Base-by-base conservation (phyloP, 2,888 invertebrate genomes). In the Micoletzkya japonica region DNA sequence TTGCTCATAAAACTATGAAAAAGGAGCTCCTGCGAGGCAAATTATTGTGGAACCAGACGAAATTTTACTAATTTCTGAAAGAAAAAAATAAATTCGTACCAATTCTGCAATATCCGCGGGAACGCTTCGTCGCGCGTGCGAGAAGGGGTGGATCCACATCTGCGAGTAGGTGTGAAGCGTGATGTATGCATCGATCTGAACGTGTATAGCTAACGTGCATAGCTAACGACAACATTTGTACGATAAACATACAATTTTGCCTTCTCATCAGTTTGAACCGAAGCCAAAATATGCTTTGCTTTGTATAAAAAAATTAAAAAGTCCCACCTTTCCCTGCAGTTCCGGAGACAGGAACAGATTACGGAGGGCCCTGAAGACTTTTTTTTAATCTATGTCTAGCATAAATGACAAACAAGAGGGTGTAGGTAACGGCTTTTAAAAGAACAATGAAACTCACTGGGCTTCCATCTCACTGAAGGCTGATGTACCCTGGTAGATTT, bases 151-250 rank as follows among this genome's bases (percentile, higher is more conserved):
- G 39, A 84, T 83, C 85, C 85, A 84, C 74, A 80, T 76, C 60
- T 78, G 85, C 1, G 84, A 81, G 73, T 85, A 85, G 2, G 85
- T 84, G 74, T 85, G 85, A 32, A 85, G 73, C 7, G 85, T 85
- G 32, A 85, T 77, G 72, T 84, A 85, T 6, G 80, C 85, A 61
- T 86, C 83, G 17, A 77, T 71, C 57, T 58, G 49, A 30, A 36
- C n/a, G n/a, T n/a, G n/a, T n/a, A n/a, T n/a, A n/a, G n/a, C n/a
- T n/a, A n/a, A n/a, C n/a, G 20, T 20, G 20, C 10, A 44, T 20
- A 44, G 17, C 67, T 67, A 14, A 44, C 20, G 44, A 14, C 44
- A 44, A 44, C 10, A 44, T 44, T 44, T 44, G 44, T 44, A n/a
- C n/a, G 44, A 44, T 44, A 44, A 14, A 10, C 44, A 44, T 44